Conservation (phyloP, 2,888 invertebrate genomes). For the Hypena proboscidalis region DNA sequence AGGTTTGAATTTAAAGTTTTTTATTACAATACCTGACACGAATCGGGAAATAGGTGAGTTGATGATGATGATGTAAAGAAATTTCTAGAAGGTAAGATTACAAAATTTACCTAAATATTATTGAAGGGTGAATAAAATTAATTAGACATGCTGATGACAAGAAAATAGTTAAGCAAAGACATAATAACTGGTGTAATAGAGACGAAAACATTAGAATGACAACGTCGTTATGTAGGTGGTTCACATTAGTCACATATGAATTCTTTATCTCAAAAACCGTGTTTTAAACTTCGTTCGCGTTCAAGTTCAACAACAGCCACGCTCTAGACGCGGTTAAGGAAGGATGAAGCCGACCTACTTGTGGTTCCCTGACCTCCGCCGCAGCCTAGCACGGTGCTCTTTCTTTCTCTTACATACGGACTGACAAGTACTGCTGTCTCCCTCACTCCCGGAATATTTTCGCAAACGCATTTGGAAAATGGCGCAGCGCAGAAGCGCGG, state of each 20-base stretch:
- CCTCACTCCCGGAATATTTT: slow-evolving; percentile 82
- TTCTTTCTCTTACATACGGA: slow-evolving; percentile 47
- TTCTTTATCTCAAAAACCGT: slow-evolving; percentile 73
- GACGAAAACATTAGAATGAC: slow-evolving; percentile 12
- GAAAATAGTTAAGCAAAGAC: background rate
- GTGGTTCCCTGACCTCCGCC: slow-evolving; percentile 83
- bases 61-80: background rate
- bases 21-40: slow-evolving; percentile 52
- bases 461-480: slow-evolving; percentile 79
- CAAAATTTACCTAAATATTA: too few species aligned
- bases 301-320: slow-evolving; percentile 75
- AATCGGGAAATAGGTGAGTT: slow-evolving; percentile 45
- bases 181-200: slow-evolving; percentile 3
- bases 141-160: background rate
- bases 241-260: slow-evolving; percentile 32
- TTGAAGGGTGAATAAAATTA: too few species aligned
- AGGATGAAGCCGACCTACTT: slow-evolving; percentile 84
- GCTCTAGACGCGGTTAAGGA: slow-evolving; percentile 71
- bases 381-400: slow-evolving; percentile 71
- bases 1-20: slow-evolving; percentile 66
- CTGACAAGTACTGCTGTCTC: slow-evolving; percentile 49
- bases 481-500: slow-evolving; percentile 62
- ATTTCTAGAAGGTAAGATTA: too few species aligned
- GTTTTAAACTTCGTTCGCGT: slow-evolving; percentile 67
- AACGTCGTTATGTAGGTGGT: slow-evolving; percentile 26